phyloP scores from a whole-genome alignment of 2,888 invertebrate species.

The Allophyes oxyacanthae region DNA sequence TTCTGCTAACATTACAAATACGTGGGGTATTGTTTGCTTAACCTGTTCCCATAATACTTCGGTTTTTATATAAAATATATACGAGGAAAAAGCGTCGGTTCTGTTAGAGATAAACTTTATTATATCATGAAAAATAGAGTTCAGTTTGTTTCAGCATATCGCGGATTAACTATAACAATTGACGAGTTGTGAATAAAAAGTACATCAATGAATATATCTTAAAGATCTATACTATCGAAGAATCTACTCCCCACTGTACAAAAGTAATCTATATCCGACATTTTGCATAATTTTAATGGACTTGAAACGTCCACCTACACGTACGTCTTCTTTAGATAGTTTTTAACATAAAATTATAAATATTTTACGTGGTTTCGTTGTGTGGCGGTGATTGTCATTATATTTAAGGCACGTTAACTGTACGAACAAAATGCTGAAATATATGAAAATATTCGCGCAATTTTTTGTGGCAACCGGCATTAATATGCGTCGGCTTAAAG shows the following conservation, averaged over 20 bases:
- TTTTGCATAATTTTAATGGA: too few relatives aligned
- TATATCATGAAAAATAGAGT: not conserved
- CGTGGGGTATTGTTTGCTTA: slow-evolving; percentile 34
- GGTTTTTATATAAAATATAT: slow-evolving; percentile 14
- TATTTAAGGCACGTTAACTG: slow-evolving; percentile 14
- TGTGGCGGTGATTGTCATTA: slow-evolving; percentile 25
- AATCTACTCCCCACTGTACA: too few relatives aligned
- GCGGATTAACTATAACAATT: too few relatives aligned
- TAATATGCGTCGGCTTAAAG: slow-evolving; percentile 20
- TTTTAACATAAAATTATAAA: too few relatives aligned
- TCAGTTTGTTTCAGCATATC: too few relatives aligned
- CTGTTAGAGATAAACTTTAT: slow-evolving; percentile 8
- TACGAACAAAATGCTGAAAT: slow-evolving; percentile 20
- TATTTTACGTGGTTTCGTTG: not conserved
- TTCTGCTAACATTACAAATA: not conserved
- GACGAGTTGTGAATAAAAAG: too few relatives aligned
- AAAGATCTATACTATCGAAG: too few relatives aligned
- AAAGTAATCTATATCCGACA: too few relatives aligned
- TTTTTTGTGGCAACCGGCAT: slow-evolving; percentile 24
- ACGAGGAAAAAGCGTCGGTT: slow-evolving; percentile 2
- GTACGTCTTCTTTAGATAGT: too few relatives aligned
- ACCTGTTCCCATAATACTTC: slow-evolving; percentile 14
- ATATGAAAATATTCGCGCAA: slow-evolving; percentile 6
- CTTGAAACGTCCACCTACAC: too few relatives aligned
- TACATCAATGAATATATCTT: too few relatives aligned